Conservation (phyloP, 2,888 invertebrate genomes). For the Drosophila conformis region DNA sequence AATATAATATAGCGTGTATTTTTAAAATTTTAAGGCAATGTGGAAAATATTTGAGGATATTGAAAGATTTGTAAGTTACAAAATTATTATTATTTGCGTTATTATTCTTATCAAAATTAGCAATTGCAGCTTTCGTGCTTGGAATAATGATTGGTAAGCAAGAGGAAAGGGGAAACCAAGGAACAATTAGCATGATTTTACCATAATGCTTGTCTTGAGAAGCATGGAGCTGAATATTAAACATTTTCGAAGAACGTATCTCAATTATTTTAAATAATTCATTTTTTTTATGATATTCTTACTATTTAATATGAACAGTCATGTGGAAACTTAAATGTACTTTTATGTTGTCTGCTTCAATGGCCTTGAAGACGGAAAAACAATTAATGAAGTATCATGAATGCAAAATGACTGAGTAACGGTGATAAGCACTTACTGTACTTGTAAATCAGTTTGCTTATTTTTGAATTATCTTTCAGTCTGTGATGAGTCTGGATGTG, state of each 20-base stretch:
- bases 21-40: background rate
- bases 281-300: background rate
- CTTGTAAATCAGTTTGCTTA: background rate
- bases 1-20: conserved; percentile 6
- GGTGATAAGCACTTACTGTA: background rate
- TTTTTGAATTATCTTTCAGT: background rate
- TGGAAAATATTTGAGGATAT: background rate
- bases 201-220: background rate
- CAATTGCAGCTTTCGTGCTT: background rate
- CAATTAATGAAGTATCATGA: background rate
- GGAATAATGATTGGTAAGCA: background rate
- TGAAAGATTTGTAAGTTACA: background rate
- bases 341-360: background rate
- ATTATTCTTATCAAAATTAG: background rate
- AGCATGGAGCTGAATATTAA: background rate
- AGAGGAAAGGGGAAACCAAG: conserved; percentile 11
- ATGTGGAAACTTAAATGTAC: background rate
- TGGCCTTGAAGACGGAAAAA: background rate
- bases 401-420: background rate
- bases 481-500: conserved; percentile 1
- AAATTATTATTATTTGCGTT: background rate
- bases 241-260: background rate
- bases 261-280: background rate
- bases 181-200: background rate
- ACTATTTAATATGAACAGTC: too few relatives aligned